Evolutionary conservation across 2,888 invertebrate species (phyloP).

Genomic region (Cistogaster globosa): DNA sequence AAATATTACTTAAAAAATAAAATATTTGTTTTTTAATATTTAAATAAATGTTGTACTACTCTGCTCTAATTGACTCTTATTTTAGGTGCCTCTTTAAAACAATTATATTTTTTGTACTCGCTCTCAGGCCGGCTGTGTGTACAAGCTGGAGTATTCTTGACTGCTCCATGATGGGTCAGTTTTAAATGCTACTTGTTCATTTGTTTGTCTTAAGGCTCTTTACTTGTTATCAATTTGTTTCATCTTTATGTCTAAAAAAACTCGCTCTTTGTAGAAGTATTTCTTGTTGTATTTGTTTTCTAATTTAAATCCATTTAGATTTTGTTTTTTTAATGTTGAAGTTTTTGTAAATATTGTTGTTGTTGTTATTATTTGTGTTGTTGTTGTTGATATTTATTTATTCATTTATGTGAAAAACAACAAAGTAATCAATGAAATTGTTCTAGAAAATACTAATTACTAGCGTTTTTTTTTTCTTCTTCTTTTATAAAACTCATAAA

Average conservation of each 20-base stretch:
- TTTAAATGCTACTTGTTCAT: background rate
- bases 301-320: constrained; percentile 40
- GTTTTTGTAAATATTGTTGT: background rate
- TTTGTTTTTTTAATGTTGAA: background rate
- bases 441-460: constrained; percentile 60
- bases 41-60: constrained; percentile 1
- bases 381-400: background rate
- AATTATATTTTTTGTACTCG: background rate
- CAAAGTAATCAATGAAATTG: constrained; percentile 54
- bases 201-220: constrained; percentile 1
- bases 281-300: constrained; percentile 5
- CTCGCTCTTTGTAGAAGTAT: constrained; percentile 5
- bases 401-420: no score
- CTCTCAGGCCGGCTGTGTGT: background rate
- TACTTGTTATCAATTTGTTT: constrained; percentile 49
- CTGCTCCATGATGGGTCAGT: background rate
- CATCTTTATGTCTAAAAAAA: constrained; percentile 12
- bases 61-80: constrained; percentile 12
- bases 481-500: constrained; percentile 5
- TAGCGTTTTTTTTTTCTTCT: background rate
- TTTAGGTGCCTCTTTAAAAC: background rate
- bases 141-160: background rate
- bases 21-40: no score
- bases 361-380: background rate
- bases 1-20: no score